Percentiles rank a stretch among this genome's conserved stretches.
These are phyloP conservation scores for Suillia variegata DNA, from an alignment of 2,888 invertebrate genomes.

Conservation along the genomic window DNA sequence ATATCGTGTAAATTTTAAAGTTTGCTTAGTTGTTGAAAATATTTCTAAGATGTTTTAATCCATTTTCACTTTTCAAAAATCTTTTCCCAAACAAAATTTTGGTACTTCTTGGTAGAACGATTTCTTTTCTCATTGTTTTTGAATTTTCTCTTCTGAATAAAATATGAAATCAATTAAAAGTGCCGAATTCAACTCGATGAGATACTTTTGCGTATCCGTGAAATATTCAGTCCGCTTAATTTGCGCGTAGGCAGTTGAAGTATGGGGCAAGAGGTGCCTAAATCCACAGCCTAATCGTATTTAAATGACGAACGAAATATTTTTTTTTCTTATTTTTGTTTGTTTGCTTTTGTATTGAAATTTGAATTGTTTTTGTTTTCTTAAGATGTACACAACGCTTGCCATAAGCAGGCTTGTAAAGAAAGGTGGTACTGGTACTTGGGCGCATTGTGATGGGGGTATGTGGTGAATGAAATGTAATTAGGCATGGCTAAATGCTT, in stretches of 20 bases:
- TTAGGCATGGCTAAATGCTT: slow-evolving; percentile 45
- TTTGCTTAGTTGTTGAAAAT: too few species aligned
- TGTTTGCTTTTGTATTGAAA: not conserved
- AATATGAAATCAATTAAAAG: too few species aligned
- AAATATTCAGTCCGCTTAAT: too few species aligned
- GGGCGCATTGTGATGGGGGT: not conserved
- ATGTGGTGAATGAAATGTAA: slow-evolving; percentile 49
- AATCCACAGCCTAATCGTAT: slow-evolving; percentile 45
- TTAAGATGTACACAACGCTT: slow-evolving; percentile 18
- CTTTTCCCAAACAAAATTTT: too few species aligned
- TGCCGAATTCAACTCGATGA: too few species aligned
- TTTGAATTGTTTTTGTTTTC: slow-evolving; percentile 25
- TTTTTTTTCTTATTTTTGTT: slow-evolving; percentile 25
- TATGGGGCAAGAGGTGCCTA: slow-evolving; percentile 14
- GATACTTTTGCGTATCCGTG: too few species aligned
- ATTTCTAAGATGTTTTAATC: too few species aligned
- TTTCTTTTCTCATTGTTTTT: too few species aligned
- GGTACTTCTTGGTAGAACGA: too few species aligned
- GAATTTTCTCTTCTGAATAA: too few species aligned
- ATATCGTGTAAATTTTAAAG: too few species aligned
- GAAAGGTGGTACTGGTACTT: not conserved
- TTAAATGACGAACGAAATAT: slow-evolving; percentile 43
- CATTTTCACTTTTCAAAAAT: too few species aligned
- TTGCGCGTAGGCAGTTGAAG: not conserved
- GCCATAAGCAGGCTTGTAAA: not conserved